These are phyloP conservation scores for Philereme transversata DNA, from an alignment of 2,888 invertebrate genomes.

Conservation along the genomic window DNA sequence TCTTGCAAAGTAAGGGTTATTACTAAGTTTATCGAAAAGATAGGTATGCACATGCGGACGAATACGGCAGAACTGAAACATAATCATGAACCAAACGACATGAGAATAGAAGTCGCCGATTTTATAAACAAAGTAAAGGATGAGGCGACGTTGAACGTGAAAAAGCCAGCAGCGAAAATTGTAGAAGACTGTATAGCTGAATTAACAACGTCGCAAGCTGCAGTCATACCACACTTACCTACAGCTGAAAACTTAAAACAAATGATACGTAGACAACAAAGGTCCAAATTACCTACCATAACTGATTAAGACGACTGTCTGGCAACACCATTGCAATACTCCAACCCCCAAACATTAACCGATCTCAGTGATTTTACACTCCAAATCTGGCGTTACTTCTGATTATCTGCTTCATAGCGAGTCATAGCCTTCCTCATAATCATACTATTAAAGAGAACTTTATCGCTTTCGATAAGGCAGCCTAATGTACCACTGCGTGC, in stretches of 20 bases:
- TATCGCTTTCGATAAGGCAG: no score
- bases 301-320: no score
- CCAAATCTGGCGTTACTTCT: no score
- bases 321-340: no score
- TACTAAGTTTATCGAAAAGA: constrained; percentile 6
- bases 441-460: no score
- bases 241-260: not conserved
- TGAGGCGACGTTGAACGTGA: not conserved
- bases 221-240: constrained; percentile 1
- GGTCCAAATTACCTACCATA: no score
- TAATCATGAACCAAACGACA: constrained; percentile 6
- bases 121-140: not conserved
- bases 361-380: no score
- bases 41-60: constrained; percentile 1
- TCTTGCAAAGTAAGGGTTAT: constrained; percentile 1
- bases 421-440: no score
- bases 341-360: no score
- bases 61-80: not conserved
- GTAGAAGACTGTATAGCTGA: not conserved
- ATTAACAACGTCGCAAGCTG: not conserved
- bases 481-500: no score
- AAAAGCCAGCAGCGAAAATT: not conserved
- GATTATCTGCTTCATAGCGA: no score
- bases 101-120: constrained; percentile 1
- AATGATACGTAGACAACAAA: not conserved